phyloP scores from a whole-genome alignment of 2,888 invertebrate species.

The Dioctria rufipes region DNA sequence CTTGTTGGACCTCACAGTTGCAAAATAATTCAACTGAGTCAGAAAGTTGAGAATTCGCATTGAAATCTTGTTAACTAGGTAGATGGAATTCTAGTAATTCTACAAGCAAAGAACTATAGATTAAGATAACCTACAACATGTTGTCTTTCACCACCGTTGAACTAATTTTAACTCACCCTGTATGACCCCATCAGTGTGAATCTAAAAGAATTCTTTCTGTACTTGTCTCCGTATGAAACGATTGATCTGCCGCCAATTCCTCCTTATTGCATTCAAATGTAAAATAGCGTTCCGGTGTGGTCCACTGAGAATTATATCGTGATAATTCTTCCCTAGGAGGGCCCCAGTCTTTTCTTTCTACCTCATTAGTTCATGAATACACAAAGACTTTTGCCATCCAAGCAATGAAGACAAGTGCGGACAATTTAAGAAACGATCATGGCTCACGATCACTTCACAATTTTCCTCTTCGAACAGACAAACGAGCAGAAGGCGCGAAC shows the following conservation, averaged over 20 bases:
- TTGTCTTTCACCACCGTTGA: constrained; percentile 28
- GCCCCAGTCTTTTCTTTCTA: neutral
- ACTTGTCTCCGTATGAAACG: neutral
- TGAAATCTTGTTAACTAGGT: neutral
- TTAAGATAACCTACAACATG: neutral
- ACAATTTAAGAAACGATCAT: constrained; percentile 17
- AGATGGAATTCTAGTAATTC: constrained; percentile 1
- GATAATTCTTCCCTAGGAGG: constrained; percentile 23
- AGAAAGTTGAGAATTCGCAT: constrained; percentile 12
- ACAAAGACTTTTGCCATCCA: neutral
- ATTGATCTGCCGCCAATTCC: constrained; percentile 32
- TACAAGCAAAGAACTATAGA: neutral
- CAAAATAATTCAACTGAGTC: neutral
- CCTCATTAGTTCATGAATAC: constrained; percentile 29
- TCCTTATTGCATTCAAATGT: constrained; percentile 3
- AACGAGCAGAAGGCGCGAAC: constrained; percentile 42
- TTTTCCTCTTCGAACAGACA: constrained; percentile 7
- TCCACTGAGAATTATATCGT: constrained; percentile 21
- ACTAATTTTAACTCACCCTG: constrained; percentile 37
- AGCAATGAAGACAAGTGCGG: constrained; percentile 15
- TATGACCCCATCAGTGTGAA: constrained; percentile 1
- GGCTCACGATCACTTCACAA: neutral
- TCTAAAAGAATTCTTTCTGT: neutral
- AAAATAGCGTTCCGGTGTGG: constrained; percentile 54
- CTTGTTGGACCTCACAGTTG: neutral